A percentile compares a stretch with the other conserved stretches of the same genome.
phyloP scores from a whole-genome alignment of 1,140 invertebrate genomes.

The Drosophila kepulauana region DNA sequence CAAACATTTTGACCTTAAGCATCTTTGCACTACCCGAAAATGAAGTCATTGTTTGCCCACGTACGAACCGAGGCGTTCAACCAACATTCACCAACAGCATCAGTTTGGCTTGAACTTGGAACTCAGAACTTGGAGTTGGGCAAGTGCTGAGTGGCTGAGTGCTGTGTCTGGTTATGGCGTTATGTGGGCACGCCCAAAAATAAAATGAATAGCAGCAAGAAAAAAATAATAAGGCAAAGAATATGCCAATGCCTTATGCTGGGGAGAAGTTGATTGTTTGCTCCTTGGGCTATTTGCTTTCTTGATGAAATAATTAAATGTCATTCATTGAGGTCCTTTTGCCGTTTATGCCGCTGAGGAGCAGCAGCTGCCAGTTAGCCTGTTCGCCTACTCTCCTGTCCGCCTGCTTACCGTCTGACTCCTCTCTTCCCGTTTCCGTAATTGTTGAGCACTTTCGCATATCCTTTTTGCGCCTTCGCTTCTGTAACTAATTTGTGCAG shows the following conservation, averaged over 20 bases:
- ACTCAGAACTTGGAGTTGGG: neutral
- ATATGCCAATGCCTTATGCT: conserved; percentile 59
- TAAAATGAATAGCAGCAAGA: conserved; percentile 4
- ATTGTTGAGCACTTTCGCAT: conserved; percentile 79
- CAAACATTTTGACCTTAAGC: conserved; percentile 22
- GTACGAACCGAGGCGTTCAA: neutral
- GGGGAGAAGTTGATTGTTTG: conserved; percentile 75
- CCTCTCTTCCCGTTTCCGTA: conserved; percentile 29
- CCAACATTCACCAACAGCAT: conserved; percentile 41
- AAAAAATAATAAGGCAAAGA: conserved; percentile 23
- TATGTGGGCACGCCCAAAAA: conserved; percentile 25
- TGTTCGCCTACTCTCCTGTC: neutral
- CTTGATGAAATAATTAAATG: conserved; percentile 84
- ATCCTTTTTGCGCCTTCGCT: conserved; percentile 65
- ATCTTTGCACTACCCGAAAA: conserved; percentile 14
- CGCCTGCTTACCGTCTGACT: neutral
- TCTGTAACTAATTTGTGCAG: conserved; percentile 74
- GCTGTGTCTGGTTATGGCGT: conserved; percentile 20
- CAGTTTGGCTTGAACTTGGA: neutral
- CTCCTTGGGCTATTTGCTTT: conserved; percentile 79
- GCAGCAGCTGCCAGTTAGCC: conserved; percentile 34
- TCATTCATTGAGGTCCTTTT: conserved; percentile 78
- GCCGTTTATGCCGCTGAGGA: conserved; percentile 37
- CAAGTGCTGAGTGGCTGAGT: conserved; percentile 8
- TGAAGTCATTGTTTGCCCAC: conserved; percentile 33